phyloP scores from a whole-genome alignment of 1,140 invertebrate species.

The Thaumatotibia leucotreta region DNA sequence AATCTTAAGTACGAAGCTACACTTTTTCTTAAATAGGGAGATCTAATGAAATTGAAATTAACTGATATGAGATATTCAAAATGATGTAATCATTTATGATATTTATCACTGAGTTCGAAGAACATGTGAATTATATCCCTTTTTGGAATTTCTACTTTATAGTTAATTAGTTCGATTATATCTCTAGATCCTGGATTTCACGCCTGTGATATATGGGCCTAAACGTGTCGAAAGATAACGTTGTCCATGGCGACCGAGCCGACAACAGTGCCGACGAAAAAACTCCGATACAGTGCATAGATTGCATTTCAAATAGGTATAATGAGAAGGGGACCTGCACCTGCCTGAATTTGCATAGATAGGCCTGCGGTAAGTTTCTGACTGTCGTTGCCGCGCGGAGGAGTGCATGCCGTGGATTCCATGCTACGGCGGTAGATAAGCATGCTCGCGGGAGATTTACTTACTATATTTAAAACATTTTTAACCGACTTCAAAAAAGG shows the following conservation, averaged over 20 bases:
- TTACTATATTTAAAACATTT: background rate
- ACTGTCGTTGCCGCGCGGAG: conserved; percentile 18
- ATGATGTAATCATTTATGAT: no score
- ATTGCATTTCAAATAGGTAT: conserved; percentile 66
- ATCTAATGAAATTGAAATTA: no score
- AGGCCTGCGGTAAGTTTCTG: conserved; percentile 32
- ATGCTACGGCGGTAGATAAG: background rate
- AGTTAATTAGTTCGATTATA: background rate
- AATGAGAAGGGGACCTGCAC: conserved; percentile 49
- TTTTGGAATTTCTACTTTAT: background rate
- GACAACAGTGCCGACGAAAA: conserved; percentile 61
- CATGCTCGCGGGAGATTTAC: background rate
- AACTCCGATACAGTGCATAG: conserved; percentile 65
- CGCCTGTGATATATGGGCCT: conserved; percentile 2
- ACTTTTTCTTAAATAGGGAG: no score
- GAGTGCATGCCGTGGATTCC: conserved; percentile 8
- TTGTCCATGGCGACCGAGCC: conserved; percentile 45
- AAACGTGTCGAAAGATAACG: conserved; percentile 40
- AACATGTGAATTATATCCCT: background rate
- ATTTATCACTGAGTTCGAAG: no score
- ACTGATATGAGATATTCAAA: no score
- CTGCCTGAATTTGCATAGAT: conserved; percentile 64
- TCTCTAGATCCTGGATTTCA: background rate
- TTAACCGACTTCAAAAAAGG: background rate
- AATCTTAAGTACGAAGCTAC: no score